Evolutionary conservation across 2,797 vertebrate species (phyloP), one percentile per base, ranked within the genome.

Genomic region (Hoplostethus atlanticus): DNA sequence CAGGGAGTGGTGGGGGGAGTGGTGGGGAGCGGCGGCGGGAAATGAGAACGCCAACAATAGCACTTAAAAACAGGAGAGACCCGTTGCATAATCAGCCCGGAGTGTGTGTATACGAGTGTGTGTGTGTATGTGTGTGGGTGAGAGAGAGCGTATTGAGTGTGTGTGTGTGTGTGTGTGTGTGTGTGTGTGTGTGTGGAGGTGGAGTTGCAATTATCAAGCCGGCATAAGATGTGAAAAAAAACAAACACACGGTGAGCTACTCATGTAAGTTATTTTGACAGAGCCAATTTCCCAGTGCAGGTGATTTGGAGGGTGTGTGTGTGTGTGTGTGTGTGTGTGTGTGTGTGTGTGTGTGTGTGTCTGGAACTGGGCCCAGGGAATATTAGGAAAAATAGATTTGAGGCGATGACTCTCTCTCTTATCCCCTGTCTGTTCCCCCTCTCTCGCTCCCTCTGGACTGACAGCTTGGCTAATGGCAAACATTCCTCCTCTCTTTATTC

Each of bases 401-500:
- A 13, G 25, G 6, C 25, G 30, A 28, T 54, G 44, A 47, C 52
- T 54, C 6, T 54, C n/a, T 25, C 58, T 46, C 58, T 61, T 40
- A 4, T 15, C 68, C 63, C 38, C 40, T 48, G 48, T 61, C 55
- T 61, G 59, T 36, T 71, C 63, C 42, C 40, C 40, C 54, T 61
- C 55, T 61, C 55, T 46, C 63, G 52, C 68, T 34, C 81, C 74
- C 71, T 75, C 44, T 59, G 59, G 69, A 87, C 71, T 89, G 85
- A 90, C 85, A 89, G 68, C 60, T 77, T 48, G 62, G 73, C 83
- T 85, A 82, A 87, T 88, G 81, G 80, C 84, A 79, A 84, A 83
- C 74, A 79, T 80, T 74, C 71, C 77, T 89, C 62, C 68, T 71
- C 76, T 79, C 74, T 85, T 84, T 85, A 78, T 76, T 88, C 84